Base-by-base conservation (phyloP, 2,797 vertebrate species). In the Gobio occitaniae region DNA sequence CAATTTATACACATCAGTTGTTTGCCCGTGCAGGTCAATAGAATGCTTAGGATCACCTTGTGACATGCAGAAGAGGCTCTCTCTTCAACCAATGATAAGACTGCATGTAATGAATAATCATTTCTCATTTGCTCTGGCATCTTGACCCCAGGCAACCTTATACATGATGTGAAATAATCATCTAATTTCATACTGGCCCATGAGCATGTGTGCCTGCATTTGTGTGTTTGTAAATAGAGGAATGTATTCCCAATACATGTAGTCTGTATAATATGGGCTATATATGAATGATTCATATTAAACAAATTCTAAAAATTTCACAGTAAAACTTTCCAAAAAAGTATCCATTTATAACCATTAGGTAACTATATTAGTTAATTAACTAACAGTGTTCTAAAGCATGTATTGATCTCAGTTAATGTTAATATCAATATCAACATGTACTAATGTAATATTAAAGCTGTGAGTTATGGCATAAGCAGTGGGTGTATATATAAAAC, bases 1-100 rank as follows among this genome's bases (percentile, higher is more conserved):
- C 90, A 92, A 95, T 95, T 94, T 93, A 92, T 93, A 94, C 89
- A 90, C 88, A 93, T 94, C 89, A 89, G 82, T 77, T 86, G 87
- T 88, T 80, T 61, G 82, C 76, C 63, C 41, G 11, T 41, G 80
- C 71, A 87, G 89, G 85, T 94, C 90, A 92, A 91, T 91, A 86
- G 87, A 71, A 88, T 91, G 85, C 61, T 91, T 78, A 87, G 91
- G 89, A 93, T 96, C 93, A 94, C 93, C 93, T 94, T 93, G 92
- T 88, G 92, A 93, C 89, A 90, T 94, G 92, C 79, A 94, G 94
- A 95, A 93, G 83, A 93, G 85, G 70, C 84, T 90, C 65, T 89
- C 21, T 52, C 70, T 69, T 71, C 29, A 61, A 69, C 82, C 88
- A 70, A 79, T 86, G 78, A 92, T 89, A 68, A 68, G 86, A 86